These are phyloP conservation scores for Toxostoma redivivum DNA, from an alignment of 2,113 vertebrate species.

Conservation along the genomic window DNA sequence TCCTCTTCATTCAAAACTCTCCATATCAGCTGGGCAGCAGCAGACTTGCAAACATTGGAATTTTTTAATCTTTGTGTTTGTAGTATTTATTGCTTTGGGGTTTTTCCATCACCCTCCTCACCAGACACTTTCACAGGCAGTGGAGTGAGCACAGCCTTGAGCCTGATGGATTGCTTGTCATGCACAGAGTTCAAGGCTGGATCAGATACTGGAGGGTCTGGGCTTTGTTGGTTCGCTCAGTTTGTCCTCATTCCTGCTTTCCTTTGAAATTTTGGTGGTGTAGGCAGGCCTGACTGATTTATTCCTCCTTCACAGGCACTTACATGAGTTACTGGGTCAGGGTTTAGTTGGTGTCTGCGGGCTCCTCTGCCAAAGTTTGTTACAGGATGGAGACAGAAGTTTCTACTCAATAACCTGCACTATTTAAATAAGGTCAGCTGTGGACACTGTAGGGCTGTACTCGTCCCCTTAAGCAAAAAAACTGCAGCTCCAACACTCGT, in stretches of 20 bases:
- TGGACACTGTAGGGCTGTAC: neutral
- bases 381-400: neutral
- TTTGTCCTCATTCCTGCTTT: neutral
- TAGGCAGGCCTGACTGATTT: neutral
- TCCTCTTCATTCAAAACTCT: constrained; percentile 61
- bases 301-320: neutral
- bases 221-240: neutral
- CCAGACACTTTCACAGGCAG: neutral
- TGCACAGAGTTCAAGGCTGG: neutral
- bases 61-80: constrained; percentile 47
- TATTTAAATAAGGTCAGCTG: neutral
- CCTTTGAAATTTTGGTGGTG: neutral
- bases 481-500: neutral
- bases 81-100: constrained; percentile 59
- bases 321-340: neutral
- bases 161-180: neutral
- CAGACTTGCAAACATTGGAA: constrained; percentile 50
- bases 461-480: neutral
- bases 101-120: constrained; percentile 24
- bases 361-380: neutral
- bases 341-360: neutral
- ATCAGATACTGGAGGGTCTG: neutral
- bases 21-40: constrained; percentile 45
- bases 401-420: neutral
- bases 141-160: neutral